phyloP scores from a whole-genome alignment of 2,113 vertebrate species.

The Lophotis ruficrista region DNA sequence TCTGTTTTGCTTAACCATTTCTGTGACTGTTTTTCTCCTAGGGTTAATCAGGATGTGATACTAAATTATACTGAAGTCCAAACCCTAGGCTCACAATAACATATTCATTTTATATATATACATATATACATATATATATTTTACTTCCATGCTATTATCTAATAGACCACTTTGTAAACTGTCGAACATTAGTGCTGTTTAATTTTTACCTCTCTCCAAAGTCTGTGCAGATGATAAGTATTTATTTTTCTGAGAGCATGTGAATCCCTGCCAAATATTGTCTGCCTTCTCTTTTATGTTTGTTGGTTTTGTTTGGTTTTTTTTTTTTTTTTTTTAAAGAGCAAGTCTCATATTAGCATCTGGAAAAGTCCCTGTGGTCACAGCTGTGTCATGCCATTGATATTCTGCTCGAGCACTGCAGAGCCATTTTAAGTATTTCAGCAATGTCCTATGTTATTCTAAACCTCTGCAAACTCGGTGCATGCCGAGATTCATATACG shows the following conservation, averaged over 20 bases:
- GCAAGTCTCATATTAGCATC: not conserved
- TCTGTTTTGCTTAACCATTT: conserved; percentile 31
- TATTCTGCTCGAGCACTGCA: not conserved
- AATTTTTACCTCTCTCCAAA: not conserved
- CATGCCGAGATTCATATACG: not conserved
- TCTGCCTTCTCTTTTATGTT: not conserved
- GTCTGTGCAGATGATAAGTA: not conserved
- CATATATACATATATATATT: no score
- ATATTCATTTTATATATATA: not conserved
- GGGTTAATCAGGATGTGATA: not conserved
- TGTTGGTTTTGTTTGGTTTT: no score
- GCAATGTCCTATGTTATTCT: not conserved
- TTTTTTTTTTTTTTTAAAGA: not conserved
- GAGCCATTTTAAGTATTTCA: not conserved
- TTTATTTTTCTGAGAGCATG: not conserved
- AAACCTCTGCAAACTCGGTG: not conserved
- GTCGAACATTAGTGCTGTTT: not conserved
- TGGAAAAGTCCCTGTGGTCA: not conserved
- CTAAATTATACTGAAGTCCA: not conserved
- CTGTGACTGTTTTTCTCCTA: not conserved
- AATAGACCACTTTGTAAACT: not conserved
- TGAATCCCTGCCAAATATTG: not conserved
- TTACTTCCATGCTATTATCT: not conserved
- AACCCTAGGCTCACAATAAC: not conserved
- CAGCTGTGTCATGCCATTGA: not conserved